Evolutionary conservation across 2,113 vertebrate species (phyloP).

Genomic region (Spilogale gracilis): DNA sequence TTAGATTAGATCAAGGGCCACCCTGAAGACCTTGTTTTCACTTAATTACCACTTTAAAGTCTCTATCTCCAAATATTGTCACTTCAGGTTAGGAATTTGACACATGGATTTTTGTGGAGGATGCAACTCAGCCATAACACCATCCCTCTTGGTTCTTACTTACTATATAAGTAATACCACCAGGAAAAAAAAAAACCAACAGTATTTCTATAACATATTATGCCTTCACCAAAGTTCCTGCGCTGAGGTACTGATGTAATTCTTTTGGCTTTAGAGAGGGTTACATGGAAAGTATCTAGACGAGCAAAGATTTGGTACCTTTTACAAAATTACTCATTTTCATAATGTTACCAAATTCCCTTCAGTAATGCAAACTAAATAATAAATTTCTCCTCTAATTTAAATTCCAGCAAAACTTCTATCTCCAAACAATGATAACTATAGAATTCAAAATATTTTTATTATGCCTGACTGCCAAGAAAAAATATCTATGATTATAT

Average conservation of each 20-base stretch:
- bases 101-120: not conserved
- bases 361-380: not conserved
- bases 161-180: not conserved
- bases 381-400: not conserved
- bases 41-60: not conserved
- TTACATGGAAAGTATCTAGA: not conserved
- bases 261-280: not conserved
- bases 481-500: not conserved
- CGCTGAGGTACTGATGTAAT: not conserved
- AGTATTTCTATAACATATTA: not conserved
- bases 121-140: not conserved
- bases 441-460: not conserved
- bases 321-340: not conserved
- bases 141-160: not conserved
- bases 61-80: not conserved
- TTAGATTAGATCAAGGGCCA: not conserved
- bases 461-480: not conserved
- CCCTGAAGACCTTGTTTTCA: not conserved
- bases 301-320: not conserved
- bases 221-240: not conserved
- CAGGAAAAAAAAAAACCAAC: not conserved
- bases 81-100: not conserved
- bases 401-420: not conserved
- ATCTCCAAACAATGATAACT: not conserved
- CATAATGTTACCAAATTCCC: not conserved